phyloP scores from a whole-genome alignment of 2,888 invertebrate species.

The Papilio demoleus region DNA sequence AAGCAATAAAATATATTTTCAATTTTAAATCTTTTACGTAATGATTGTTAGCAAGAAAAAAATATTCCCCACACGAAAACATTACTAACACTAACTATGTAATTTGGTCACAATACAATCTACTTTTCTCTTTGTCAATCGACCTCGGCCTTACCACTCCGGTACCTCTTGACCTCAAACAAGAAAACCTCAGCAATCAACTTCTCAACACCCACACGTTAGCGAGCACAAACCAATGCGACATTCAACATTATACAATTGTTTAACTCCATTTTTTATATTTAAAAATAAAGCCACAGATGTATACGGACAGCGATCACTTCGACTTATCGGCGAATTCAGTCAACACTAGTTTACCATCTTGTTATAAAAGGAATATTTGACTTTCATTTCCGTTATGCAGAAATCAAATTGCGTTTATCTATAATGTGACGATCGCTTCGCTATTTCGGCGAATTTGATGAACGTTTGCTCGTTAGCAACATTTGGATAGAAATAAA shows the following conservation, averaged over 20 bases:
- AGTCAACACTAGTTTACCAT: too few relatives aligned
- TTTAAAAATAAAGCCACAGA: too few relatives aligned
- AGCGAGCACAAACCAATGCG: neutral
- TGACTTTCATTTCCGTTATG: too few relatives aligned
- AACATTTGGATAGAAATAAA: too few relatives aligned
- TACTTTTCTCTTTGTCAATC: slow-evolving; percentile 8
- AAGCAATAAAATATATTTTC: too few relatives aligned
- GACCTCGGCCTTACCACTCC: slow-evolving; percentile 19
- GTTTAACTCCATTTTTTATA: neutral
- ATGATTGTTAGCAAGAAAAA: neutral
- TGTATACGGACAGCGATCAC: too few relatives aligned
- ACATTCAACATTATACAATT: neutral
- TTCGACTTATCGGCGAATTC: too few relatives aligned
- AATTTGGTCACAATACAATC: slow-evolving; percentile 5
- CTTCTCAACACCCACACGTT: slow-evolving; percentile 11
- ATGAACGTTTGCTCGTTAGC: too few relatives aligned
- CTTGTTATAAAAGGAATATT: too few relatives aligned
- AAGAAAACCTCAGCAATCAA: slow-evolving; percentile 27
- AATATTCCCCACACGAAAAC: neutral
- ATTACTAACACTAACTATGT: neutral
- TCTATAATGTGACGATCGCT: too few relatives aligned
- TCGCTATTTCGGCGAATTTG: too few relatives aligned
- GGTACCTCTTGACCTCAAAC: slow-evolving; percentile 11
- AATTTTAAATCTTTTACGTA: neutral
- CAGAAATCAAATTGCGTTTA: too few relatives aligned